Percentiles rank a stretch among this genome's conserved stretches.
Conservation (phyloP, 2,888 invertebrate genomes). For the Andricus curvator region DNA sequence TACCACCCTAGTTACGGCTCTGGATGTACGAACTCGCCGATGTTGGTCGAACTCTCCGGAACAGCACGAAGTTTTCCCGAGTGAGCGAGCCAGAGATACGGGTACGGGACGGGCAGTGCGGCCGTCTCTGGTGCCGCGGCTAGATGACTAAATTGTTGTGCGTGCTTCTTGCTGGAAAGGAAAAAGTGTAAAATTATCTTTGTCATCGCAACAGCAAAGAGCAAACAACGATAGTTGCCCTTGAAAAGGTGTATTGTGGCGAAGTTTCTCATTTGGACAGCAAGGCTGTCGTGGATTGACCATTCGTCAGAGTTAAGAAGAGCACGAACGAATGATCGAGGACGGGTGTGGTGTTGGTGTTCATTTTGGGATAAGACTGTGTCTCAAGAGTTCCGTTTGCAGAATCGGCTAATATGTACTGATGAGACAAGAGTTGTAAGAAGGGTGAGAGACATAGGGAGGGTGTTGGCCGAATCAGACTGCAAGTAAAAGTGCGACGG, state of each 20-base stretch:
- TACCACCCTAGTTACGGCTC: too few species aligned
- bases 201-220: conserved; percentile 14
- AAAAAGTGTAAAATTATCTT: conserved; percentile 38
- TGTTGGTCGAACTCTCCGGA: conserved; percentile 17
- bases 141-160: conserved; percentile 44
- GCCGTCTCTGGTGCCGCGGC: conserved; percentile 50
- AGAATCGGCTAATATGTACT: conserved; percentile 34
- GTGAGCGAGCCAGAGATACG: conserved; percentile 43
- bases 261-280: conserved; percentile 11
- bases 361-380: conserved; percentile 33
- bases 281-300: background rate
- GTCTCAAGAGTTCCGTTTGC: conserved; percentile 15
- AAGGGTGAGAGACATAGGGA: conserved; percentile 4
- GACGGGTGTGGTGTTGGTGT: conserved; percentile 40
- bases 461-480: conserved; percentile 9
- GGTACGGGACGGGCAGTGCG: conserved; percentile 43
- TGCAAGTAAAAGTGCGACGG: background rate
- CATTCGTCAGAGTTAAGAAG: conserved; percentile 11
- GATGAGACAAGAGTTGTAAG: conserved; percentile 11
- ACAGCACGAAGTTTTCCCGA: conserved; percentile 12
- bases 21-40: conserved; percentile 44
- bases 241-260: conserved; percentile 13
- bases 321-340: conserved; percentile 34
- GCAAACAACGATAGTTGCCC: background rate
- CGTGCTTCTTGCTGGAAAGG: conserved; percentile 31